Base-by-base conservation (phyloP, 2,113 vertebrate species). In the Rynchops niger region DNA sequence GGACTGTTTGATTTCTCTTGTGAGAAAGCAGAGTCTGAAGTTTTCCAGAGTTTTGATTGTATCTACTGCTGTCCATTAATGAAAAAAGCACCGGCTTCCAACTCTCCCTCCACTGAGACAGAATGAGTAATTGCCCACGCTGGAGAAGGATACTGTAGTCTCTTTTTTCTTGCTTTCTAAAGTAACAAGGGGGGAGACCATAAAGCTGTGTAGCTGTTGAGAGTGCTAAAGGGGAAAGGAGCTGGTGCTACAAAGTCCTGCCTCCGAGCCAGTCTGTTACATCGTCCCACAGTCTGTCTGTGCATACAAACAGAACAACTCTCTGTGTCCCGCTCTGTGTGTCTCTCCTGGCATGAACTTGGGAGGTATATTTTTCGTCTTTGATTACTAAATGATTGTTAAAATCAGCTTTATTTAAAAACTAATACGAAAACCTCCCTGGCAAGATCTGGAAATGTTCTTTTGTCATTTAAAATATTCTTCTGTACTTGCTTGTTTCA, bases 41-140 rank as follows among this genome's bases (percentile, higher is more conserved):
- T 86, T 86, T 92, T 93, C n/a, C 69, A 56, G 83, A 74, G 70
- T 82, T 94, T 87, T 95, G 73, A 73, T 77, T 85, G 34, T 72
- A 85, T 56, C 83, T 93, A 11, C 56, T 79, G 71, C 58, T 94
- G 40, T n/a, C 65, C 45, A 20, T 91, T 76, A 82, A 90, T 53
- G 70, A 85, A 74, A 89, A 91, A 93, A 82, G 7, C 61, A 80
- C 22, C 49, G 38, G 23, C 43, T 93, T 65, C 49, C 61, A 77
- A 30, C 29, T 76, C 45, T 76, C 45, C 22, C 43, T 94, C 23
- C 43, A 14, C 23, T 8, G 47, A 91, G 65, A 67, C 65, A 86
- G 86, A 82, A 67, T 62, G 45, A 96, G 17, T 42, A 76, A 83
- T 92, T 73, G 56, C 52, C 38, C 9, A 40, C 25, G 22, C 15